These are phyloP conservation scores for Caenorhabditis sp. DNA, from an alignment of 2,888 invertebrate species.

Conservation along the genomic window DNA sequence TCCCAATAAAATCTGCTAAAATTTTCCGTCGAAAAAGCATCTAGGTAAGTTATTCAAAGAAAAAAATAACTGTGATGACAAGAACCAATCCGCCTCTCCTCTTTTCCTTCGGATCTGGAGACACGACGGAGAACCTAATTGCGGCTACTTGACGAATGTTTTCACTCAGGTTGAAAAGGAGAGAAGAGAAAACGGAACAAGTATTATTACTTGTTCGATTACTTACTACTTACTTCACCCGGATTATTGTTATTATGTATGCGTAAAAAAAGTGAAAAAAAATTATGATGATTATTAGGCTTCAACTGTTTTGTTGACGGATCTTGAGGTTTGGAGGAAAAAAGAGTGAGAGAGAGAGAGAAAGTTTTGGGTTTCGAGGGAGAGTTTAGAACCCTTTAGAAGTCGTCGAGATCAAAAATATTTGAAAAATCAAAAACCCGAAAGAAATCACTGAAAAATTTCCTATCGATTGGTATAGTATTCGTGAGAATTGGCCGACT, in stretches of 20 bases:
- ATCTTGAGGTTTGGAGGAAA: conserved; percentile 21
- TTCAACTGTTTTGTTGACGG: conserved; percentile 41
- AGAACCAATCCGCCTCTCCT: too few species aligned
- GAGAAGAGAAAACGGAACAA: conserved; percentile 38
- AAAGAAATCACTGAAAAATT: too few species aligned
- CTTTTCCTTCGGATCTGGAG: too few species aligned
- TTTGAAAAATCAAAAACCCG: too few species aligned
- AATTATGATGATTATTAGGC: conserved; percentile 20
- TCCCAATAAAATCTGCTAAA: too few species aligned
- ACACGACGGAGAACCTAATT: conserved; percentile 40
- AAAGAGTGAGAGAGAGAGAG: not conserved
- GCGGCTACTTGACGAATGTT: conserved; percentile 55
- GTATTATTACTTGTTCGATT: conserved; percentile 28
- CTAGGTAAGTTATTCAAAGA: too few species aligned
- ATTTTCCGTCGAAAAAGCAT: too few species aligned
- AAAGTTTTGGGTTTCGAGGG: not conserved
- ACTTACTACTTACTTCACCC: conserved; percentile 17
- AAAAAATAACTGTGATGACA: too few species aligned
- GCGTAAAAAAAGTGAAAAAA: not conserved
- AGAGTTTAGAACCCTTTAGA: too few species aligned
- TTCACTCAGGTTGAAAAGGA: not conserved
- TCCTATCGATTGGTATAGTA: too few species aligned
- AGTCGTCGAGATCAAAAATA: too few species aligned
- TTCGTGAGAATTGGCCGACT: too few species aligned
- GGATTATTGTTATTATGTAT: conserved; percentile 16